Conservation (phyloP, 2,113 vertebrate species). For the Pyrgilauda ruficollis region DNA sequence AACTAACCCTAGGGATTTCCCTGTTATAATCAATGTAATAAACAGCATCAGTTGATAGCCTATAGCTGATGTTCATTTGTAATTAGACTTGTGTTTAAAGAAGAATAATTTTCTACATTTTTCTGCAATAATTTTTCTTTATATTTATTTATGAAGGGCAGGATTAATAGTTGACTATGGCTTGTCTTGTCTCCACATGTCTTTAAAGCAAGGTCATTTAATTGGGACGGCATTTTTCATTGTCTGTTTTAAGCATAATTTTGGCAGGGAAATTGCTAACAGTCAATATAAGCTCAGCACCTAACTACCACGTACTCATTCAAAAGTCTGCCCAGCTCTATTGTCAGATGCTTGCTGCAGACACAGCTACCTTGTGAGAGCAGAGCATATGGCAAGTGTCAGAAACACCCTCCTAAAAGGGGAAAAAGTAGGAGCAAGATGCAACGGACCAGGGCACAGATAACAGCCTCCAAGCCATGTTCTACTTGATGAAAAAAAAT, state of each 20-base stretch:
- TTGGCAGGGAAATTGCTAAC: background rate
- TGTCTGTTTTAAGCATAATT: background rate
- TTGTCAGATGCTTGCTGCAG: background rate
- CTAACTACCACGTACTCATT: background rate
- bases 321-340: background rate
- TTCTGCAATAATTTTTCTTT: slow-evolving; percentile 65
- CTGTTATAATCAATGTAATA: slow-evolving; percentile 76
- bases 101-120: slow-evolving; percentile 73
- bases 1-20: slow-evolving; percentile 78
- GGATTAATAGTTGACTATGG: slow-evolving; percentile 69
- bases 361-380: background rate
- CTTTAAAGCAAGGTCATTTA: slow-evolving; percentile 31
- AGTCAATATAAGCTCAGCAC: background rate
- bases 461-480: background rate
- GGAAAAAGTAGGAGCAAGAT: background rate
- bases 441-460: background rate
- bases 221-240: background rate
- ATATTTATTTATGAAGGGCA: slow-evolving; percentile 75
- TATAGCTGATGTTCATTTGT: slow-evolving; percentile 56
- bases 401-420: background rate
- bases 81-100: slow-evolving; percentile 76
- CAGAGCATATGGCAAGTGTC: slow-evolving; percentile 16
- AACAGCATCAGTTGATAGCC: slow-evolving; percentile 76
- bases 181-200: slow-evolving; percentile 69
- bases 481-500: background rate